Evolutionary conservation across 2,888 invertebrate genomes (phyloP).

Genomic region (Orchesellides sinensis): DNA sequence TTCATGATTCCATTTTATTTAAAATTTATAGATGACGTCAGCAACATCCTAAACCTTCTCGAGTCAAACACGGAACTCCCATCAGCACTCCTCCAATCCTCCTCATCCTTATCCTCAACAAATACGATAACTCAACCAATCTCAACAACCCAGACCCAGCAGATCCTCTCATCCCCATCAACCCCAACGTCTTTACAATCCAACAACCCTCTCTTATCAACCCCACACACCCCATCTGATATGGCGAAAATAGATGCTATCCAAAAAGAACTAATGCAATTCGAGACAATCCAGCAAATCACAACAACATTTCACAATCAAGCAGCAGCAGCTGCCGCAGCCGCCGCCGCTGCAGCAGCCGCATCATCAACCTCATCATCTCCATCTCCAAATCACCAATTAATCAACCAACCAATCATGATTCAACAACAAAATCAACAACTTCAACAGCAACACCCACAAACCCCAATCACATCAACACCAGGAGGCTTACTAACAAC

Average conservation of each 20-base stretch:
- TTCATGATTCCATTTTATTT: too few relatives aligned
- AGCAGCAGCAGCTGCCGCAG: conserved; percentile 21
- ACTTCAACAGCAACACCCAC: conserved; percentile 33
- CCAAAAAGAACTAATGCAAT: conserved; percentile 93
- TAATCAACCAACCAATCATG: conserved; percentile 25
- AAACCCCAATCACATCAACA: conserved; percentile 76
- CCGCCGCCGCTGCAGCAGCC: conserved; percentile 35
- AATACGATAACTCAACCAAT: too few relatives aligned
- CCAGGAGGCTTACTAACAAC: conserved; percentile 76
- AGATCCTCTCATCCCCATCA: neutral
- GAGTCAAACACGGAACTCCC: conserved; percentile 69
- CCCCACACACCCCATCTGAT: conserved; percentile 80
- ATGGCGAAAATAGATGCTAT: conserved; percentile 93
- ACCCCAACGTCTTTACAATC: conserved; percentile 12
- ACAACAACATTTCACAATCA: conserved; percentile 52
- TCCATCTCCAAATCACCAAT: conserved; percentile 32
- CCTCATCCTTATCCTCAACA: neutral
- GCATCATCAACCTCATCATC: neutral
- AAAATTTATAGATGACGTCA: conserved; percentile 55
- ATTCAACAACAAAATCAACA: conserved; percentile 55
- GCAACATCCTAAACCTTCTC: conserved; percentile 59
- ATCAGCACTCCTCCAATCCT: conserved; percentile 50
- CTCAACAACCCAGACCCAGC: neutral
- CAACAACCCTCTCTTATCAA: conserved; percentile 70
- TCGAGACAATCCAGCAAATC: conserved; percentile 81